Conservation (phyloP, 2,888 invertebrate species). For the Ditula angustiorana region DNA sequence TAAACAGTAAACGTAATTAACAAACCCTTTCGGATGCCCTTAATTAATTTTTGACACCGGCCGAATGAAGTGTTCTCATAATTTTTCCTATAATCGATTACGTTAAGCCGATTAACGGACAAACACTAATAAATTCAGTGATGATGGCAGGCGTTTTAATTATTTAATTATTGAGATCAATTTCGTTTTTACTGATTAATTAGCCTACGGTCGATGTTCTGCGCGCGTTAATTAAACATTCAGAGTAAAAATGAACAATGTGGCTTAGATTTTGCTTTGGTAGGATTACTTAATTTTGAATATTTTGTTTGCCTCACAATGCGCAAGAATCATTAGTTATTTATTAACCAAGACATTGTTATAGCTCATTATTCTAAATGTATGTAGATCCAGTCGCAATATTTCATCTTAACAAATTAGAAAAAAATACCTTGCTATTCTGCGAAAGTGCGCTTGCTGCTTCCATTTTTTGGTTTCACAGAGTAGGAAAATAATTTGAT, state of each 20-base stretch:
- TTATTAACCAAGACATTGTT: too few species aligned
- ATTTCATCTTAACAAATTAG: too few species aligned
- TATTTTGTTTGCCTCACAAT: too few species aligned
- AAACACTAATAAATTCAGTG: slow-evolving; percentile 25
- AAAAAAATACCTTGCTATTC: too few species aligned
- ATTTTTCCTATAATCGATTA: slow-evolving; percentile 47
- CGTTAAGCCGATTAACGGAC: slow-evolving; percentile 28
- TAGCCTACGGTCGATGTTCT: slow-evolving; percentile 1
- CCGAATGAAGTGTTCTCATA: slow-evolving; percentile 38
- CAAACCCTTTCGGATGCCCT: slow-evolving; percentile 31
- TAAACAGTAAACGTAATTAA: slow-evolving; percentile 32
- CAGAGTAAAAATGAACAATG: background rate
- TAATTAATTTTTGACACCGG: slow-evolving; percentile 50
- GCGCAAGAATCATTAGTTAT: too few species aligned
- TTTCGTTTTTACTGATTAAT: slow-evolving; percentile 16
- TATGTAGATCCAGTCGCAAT: too few species aligned
- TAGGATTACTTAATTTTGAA: too few species aligned
- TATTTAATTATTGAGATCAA: slow-evolving; percentile 27
- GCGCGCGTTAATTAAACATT: background rate
- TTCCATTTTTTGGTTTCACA: too few species aligned
- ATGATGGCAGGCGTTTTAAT: slow-evolving; percentile 24
- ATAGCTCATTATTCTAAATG: too few species aligned
- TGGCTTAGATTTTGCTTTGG: too few species aligned
- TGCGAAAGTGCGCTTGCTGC: too few species aligned
- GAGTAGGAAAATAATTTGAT: too few species aligned